Conservation (phyloP, 2,113 vertebrate genomes). For the Patagioenas fasciata region DNA sequence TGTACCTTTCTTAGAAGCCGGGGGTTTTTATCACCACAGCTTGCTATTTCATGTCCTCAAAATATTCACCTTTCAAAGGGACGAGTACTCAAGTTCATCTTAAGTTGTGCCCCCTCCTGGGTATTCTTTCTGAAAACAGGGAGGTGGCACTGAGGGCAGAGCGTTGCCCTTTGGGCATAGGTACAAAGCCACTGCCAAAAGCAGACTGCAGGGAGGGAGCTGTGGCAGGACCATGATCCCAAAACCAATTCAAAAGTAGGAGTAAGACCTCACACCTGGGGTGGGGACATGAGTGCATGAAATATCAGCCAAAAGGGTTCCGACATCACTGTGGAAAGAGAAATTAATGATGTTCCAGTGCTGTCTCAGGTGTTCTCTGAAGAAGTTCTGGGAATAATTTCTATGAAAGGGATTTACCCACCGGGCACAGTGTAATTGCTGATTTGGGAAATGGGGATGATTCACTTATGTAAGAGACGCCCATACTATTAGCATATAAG, state of each 20-base stretch:
- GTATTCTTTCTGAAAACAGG: neutral
- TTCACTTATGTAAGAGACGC: slow-evolving; percentile 53
- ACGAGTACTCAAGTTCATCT: neutral
- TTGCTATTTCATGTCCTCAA: neutral
- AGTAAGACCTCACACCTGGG: neutral
- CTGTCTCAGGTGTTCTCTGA: slow-evolving; percentile 52
- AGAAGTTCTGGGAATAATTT: slow-evolving; percentile 51
- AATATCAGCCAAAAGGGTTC: neutral
- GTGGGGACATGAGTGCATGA: neutral
- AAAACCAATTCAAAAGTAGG: neutral
- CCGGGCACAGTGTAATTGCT: slow-evolving; percentile 51
- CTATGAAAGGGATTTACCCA: slow-evolving; percentile 60
- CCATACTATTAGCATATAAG: slow-evolving; percentile 31
- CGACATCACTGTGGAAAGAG: neutral
- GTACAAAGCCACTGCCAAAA: neutral
- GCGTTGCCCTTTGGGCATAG: neutral
- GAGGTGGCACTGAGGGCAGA: neutral
- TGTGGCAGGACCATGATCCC: neutral
- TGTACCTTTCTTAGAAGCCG: neutral
- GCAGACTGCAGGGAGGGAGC: neutral
- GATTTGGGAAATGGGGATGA: slow-evolving; percentile 60
- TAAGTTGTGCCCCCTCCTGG: neutral
- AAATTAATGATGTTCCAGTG: slow-evolving; percentile 35
- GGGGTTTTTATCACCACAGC: neutral
- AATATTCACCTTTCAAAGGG: neutral